Conservation (phyloP, 92 coral and sea anemone species). For the Umimayanthus kanabou region DNA sequence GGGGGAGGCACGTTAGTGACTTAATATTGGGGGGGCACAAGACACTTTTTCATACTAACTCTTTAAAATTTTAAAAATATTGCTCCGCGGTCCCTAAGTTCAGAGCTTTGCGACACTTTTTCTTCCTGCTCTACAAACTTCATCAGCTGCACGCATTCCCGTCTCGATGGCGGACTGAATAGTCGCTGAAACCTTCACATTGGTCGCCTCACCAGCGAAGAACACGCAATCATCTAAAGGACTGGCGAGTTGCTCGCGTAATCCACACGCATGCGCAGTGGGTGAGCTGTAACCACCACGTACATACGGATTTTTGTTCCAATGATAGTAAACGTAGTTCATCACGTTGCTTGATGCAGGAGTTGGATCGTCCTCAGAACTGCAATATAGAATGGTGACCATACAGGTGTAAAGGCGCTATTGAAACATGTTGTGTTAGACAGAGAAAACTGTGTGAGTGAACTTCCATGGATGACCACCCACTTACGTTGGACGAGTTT, state of each 20-base stretch:
- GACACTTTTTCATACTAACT: too few species aligned
- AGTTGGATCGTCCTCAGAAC: slow-evolving; percentile 53
- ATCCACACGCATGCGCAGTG: slow-evolving; percentile 69
- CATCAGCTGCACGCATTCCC: slow-evolving; percentile 74
- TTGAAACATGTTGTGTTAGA: too few species aligned
- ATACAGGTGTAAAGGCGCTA: too few species aligned
- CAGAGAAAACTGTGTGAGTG: too few species aligned
- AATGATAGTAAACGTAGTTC: slow-evolving; percentile 36
- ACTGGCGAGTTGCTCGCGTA: slow-evolving; percentile 71
- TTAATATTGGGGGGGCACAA: too few species aligned
- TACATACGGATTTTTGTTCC: too few species aligned
- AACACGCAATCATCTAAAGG: slow-evolving; percentile 70
- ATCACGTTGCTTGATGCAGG: slow-evolving; percentile 67
- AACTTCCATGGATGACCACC: too few species aligned
- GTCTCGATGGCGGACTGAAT: slow-evolving; percentile 86
- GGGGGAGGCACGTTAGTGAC: too few species aligned
- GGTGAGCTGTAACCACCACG: slow-evolving; percentile 39
- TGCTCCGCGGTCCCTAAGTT: too few species aligned
- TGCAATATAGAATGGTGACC: slow-evolving; percentile 3
- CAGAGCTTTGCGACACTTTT: neutral
- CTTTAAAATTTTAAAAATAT: too few species aligned
- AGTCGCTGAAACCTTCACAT: slow-evolving; percentile 54
- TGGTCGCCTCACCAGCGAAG: slow-evolving; percentile 94
- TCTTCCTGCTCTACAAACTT: slow-evolving; percentile 54
- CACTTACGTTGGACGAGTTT: too few species aligned